Evolutionary conservation across 2,888 invertebrate genomes (phyloP), one percentile per base, ranked within the genome.

Genomic region (Microplitis manilae): DNA sequence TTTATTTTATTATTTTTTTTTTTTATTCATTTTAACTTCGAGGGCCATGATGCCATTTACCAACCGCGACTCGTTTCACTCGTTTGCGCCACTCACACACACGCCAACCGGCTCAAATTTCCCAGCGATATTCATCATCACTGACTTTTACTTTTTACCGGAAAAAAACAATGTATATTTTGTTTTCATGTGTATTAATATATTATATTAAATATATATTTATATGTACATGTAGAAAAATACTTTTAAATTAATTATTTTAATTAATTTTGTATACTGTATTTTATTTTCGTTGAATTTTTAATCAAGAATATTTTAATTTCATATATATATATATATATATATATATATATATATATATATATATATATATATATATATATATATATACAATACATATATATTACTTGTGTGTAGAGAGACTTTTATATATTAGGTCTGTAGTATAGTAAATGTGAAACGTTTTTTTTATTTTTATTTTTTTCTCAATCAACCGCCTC

Each of bases 401-500:
- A 30, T 30, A 4, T 30, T 30, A 30, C 9, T 50, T 50, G 13
- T 6, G 50, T 50, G 50, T 50, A 50, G 13, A 8, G 8, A 8
- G 8, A 50, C 50, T 50, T 50, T 50, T 50, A 50, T 50, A 13
- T 50, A 50, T 50, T 50, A 50, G 8, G 50, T 50, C 13, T 50
- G 50, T 13, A 13, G 9, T 50, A 50, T 13, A 50, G 50, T 50
- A 50, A 50, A 13, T 50, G 50, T 50, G 50, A 50, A 50, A 50
- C 50, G 50, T 50, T 50, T 50, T 50, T 50, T 65, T 20, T 65
- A 38, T 30, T 8, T 8, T 30, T 65, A 20, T 65, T 65, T 65
- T 65, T 30, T 65, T 30, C 8, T 65, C 65, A 65, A 13, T 30
- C 30, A 65, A 77, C 72, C 75, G 70, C 76, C 71, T 17, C 79